Percentiles rank a stretch among this genome's conserved stretches.
Conservation (phyloP, 2,113 vertebrate species). For the Trichechus manatus region DNA sequence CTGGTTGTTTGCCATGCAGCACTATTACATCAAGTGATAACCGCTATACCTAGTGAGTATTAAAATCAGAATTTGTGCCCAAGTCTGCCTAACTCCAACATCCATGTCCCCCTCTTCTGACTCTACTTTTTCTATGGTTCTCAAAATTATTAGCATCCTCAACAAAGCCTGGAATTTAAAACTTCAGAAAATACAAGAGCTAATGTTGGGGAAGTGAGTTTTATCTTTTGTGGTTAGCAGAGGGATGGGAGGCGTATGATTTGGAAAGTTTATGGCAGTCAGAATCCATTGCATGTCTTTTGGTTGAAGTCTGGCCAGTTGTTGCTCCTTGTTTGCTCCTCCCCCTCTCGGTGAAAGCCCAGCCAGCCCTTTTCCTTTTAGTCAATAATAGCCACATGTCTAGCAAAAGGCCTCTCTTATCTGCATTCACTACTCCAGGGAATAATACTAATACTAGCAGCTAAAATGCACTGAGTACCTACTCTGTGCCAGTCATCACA, state of each 20-base stretch:
- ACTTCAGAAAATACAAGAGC: neutral
- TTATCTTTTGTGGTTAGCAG: neutral
- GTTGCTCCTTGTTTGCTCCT: neutral
- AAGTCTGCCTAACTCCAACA: neutral
- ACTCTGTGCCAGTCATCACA: neutral
- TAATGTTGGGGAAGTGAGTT: neutral
- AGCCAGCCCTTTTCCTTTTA: neutral
- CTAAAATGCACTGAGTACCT: neutral
- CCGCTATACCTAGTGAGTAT: fast-evolving
- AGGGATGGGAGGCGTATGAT: neutral
- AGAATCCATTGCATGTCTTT: neutral
- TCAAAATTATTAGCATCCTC: neutral
- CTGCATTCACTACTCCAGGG: neutral
- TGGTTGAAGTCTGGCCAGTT: neutral
- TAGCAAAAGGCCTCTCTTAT: neutral
- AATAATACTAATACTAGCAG: neutral
- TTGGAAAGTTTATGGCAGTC: neutral
- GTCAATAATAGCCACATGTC: neutral
- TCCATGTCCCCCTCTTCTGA: neutral
- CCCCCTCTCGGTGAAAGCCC: neutral
- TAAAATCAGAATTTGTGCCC: neutral
- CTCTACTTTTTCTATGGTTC: neutral
- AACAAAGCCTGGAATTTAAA: neutral
- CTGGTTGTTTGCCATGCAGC: neutral
- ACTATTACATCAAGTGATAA: neutral